A percentile compares a stretch with the other conserved stretches of the same genome.
Evolutionary conservation across 2,888 invertebrate species (phyloP).

Genomic region (Phengaris arion): DNA sequence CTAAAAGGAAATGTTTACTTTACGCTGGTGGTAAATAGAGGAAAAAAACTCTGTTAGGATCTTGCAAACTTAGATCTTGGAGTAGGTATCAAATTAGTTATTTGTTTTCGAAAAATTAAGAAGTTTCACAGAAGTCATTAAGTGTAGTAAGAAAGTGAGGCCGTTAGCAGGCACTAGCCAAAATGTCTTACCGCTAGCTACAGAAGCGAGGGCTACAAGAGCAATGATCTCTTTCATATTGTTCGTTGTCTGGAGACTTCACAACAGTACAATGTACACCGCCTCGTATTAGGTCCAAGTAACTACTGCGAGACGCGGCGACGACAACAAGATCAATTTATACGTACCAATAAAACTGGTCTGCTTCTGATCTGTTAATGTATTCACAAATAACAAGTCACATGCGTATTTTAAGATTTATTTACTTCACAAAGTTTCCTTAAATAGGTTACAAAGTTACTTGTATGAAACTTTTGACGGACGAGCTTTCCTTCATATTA

Average conservation of each 20-base stretch:
- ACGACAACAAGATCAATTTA: constrained; percentile 32
- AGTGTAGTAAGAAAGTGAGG: neutral
- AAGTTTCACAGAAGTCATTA: too few species aligned
- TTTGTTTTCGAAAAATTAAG: too few species aligned
- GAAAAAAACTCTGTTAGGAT: too few species aligned
- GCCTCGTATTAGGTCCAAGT: constrained; percentile 26
- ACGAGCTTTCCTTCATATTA: too few species aligned
- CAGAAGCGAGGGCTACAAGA: constrained; percentile 37
- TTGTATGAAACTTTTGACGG: too few species aligned
- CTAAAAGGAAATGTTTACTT: neutral
- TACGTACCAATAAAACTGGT: constrained; percentile 33
- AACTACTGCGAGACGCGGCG: constrained; percentile 29
- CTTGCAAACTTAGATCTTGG: too few species aligned
- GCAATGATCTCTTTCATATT: constrained; percentile 38
- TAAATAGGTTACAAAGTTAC: neutral
- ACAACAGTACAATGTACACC: constrained; percentile 28
- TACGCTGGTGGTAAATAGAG: too few species aligned
- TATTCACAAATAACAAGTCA: neutral
- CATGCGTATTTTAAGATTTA: neutral
- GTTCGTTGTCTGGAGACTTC: neutral
- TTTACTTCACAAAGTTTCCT: neutral
- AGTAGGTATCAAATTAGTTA: too few species aligned
- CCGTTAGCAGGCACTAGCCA: neutral
- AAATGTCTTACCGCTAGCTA: constrained; percentile 40
- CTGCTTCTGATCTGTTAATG: neutral